Conservation (phyloP, 2,113 vertebrate genomes). For the Onychostoma macrolepis region DNA sequence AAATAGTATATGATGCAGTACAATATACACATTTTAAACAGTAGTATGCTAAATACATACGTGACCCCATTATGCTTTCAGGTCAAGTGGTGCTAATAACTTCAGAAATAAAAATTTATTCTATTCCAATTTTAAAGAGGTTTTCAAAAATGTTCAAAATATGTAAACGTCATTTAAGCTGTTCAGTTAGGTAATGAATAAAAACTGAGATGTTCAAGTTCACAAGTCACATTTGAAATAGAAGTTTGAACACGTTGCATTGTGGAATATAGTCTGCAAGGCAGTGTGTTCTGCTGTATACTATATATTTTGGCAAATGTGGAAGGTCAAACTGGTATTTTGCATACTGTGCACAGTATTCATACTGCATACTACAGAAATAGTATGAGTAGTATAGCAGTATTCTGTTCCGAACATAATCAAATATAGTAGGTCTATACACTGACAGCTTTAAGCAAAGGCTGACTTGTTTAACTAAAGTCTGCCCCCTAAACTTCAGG, state of each 20-base stretch:
- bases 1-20: constrained; percentile 17
- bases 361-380: constrained; percentile 7
- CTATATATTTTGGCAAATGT: background rate
- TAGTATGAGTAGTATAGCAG: background rate
- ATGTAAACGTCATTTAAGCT: background rate
- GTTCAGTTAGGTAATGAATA: background rate
- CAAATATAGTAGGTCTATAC: background rate
- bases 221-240: background rate
- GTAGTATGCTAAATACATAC: background rate
- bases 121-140: background rate
- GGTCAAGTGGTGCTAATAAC: background rate
- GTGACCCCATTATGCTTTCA: background rate
- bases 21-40: constrained; percentile 8
- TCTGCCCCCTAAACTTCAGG: background rate
- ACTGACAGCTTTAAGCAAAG: constrained; percentile 3
- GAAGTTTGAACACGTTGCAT: background rate
- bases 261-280: background rate
- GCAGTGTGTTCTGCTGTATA: background rate
- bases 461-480: background rate
- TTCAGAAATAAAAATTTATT: background rate
- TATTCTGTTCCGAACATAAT: constrained; percentile 22
- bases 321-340: background rate
- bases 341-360: background rate
- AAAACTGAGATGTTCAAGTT: background rate
- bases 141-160: background rate